These are phyloP conservation scores for Erpornis zantholeuca DNA, from an alignment of 2,113 vertebrate species.

Conservation along the genomic window DNA sequence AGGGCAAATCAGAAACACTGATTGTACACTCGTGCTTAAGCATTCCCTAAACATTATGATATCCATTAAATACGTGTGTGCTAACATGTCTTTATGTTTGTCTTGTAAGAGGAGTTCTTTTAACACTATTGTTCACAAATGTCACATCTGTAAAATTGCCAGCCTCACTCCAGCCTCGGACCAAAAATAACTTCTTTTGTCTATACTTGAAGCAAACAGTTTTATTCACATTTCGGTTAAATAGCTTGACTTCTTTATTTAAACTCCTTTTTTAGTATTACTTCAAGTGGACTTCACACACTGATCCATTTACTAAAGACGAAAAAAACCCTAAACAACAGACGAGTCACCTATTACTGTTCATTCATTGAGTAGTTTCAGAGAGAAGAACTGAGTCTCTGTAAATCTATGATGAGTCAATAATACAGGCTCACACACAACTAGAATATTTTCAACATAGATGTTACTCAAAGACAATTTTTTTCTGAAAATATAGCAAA, in stretches of 20 bases:
- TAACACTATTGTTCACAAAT: not conserved
- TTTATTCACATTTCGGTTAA: not conserved
- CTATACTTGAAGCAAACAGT: not conserved
- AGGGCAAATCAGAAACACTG: not conserved
- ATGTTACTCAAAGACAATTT: not conserved
- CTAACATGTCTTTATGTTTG: not conserved
- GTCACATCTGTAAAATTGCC: not conserved
- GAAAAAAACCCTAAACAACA: not conserved
- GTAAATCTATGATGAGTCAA: not conserved
- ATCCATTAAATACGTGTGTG: not conserved
- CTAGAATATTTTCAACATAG: not conserved
- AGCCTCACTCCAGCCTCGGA: not conserved
- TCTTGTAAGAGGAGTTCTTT: not conserved
- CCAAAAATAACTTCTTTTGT: conserved; percentile 20
- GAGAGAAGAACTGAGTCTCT: not conserved
- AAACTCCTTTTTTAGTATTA: not conserved
- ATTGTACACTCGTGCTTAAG: not conserved
- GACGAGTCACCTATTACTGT: not conserved
- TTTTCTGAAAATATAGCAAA: not conserved
- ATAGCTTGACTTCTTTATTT: not conserved
- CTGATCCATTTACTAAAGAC: not conserved
- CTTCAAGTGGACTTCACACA: not conserved
- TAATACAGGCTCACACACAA: not conserved
- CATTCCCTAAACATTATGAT: not conserved
- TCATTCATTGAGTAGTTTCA: conserved; percentile 1